Evolutionary conservation across 2,888 invertebrate genomes (phyloP).

Genomic region (Adineta ricciae): DNA sequence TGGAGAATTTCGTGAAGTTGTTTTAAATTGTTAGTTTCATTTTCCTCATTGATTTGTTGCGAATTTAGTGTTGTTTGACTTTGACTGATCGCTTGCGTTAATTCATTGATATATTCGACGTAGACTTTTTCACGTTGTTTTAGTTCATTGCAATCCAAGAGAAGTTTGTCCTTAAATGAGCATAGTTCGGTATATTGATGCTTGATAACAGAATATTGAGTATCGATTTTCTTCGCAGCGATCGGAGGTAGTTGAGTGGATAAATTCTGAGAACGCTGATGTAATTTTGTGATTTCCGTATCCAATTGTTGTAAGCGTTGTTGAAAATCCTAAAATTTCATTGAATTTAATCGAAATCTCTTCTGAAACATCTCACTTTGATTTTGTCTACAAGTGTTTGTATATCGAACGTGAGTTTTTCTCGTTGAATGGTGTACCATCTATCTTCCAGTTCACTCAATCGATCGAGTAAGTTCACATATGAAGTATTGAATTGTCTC

Average conservation of each 20-base stretch:
- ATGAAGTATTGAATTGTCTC: constrained; percentile 15
- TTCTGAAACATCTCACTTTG: not conserved
- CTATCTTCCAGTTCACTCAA: not conserved
- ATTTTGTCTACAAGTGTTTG: not conserved
- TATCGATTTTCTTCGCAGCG: not conserved
- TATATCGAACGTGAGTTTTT: not conserved
- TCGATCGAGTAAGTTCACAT: constrained; percentile 10
- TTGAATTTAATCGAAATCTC: too few species aligned
- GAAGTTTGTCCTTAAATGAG: not conserved
- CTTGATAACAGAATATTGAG: constrained; percentile 15
- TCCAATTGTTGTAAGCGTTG: not conserved
- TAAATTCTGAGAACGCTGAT: constrained; percentile 3
- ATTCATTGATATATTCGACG: not conserved
- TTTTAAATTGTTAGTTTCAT: not conserved
- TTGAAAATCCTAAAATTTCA: constrained; percentile 7
- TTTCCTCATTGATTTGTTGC: not conserved
- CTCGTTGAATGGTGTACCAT: constrained; percentile 22
- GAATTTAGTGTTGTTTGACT: not conserved
- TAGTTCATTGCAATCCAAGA: not conserved
- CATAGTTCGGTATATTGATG: not conserved
- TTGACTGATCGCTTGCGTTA: not conserved
- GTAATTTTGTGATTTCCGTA: not conserved
- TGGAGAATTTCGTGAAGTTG: not conserved
- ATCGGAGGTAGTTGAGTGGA: not conserved
- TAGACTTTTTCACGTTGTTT: constrained; percentile 8